phyloP scores from a whole-genome alignment of 2,888 invertebrate species.

The Cyclophora albipunctata region DNA sequence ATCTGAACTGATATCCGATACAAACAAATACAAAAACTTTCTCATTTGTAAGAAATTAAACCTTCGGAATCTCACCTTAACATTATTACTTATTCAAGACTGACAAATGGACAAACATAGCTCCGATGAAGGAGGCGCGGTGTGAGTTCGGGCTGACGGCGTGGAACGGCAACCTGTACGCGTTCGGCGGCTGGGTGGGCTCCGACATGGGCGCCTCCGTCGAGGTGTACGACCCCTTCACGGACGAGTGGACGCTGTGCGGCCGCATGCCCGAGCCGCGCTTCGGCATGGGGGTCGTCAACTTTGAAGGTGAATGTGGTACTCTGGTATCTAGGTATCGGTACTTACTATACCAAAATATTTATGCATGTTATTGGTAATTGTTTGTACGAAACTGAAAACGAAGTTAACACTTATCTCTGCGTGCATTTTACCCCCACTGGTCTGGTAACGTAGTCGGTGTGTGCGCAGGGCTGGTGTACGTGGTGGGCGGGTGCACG shows the following conservation, averaged over 20 bases:
- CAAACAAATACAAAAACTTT: neutral
- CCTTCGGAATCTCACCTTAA: too few relatives aligned
- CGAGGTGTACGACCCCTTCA: slow-evolving; percentile 88
- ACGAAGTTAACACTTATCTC: too few relatives aligned
- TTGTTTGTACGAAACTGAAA: too few relatives aligned
- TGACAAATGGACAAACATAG: slow-evolving; percentile 77
- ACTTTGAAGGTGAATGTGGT: slow-evolving; percentile 78
- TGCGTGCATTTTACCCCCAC: too few relatives aligned
- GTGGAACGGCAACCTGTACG: slow-evolving; percentile 87
- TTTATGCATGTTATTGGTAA: neutral
- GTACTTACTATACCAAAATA: neutral
- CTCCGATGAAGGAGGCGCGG: slow-evolving; percentile 87
- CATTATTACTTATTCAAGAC: slow-evolving; percentile 38
- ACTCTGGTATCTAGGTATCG: neutral
- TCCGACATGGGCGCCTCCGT: slow-evolving; percentile 92
- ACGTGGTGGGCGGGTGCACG: slow-evolving; percentile 93
- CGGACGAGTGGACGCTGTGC: slow-evolving; percentile 84
- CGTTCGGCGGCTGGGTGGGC: slow-evolving; percentile 95
- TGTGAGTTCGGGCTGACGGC: slow-evolving; percentile 94
- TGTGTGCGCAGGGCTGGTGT: slow-evolving; percentile 80
- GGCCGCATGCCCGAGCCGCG: slow-evolving; percentile 89
- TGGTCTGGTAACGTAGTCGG: too few relatives aligned
- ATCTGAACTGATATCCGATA: neutral
- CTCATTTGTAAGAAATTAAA: neutral
- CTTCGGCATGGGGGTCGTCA: slow-evolving; percentile 94